Evolutionary conservation across 2,113 vertebrate species (phyloP).

Genomic region (Symphodus melops): DNA sequence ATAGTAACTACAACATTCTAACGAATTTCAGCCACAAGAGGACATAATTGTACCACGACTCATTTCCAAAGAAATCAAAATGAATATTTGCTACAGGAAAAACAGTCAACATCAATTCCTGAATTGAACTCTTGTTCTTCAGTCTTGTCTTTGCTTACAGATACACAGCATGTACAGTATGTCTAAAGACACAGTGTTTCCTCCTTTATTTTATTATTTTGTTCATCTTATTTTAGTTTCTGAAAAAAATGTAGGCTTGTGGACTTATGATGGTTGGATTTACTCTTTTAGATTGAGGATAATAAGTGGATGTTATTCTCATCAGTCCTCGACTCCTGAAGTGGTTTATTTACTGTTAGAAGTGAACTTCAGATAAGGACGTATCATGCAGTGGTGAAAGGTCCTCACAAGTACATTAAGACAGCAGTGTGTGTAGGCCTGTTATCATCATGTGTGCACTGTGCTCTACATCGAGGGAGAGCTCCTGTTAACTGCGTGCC

Average conservation of each 20-base stretch:
- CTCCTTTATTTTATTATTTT: background rate
- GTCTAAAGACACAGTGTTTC: background rate
- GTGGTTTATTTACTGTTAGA: constrained; percentile 27
- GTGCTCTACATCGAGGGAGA: constrained; percentile 71
- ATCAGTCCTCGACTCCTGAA: constrained; percentile 11
- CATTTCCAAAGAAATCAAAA: constrained; percentile 3
- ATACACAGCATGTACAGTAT: background rate
- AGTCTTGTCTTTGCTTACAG: background rate
- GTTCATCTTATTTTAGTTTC: background rate
- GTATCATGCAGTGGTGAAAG: constrained; percentile 18
- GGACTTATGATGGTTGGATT: background rate
- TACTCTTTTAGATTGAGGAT: background rate
- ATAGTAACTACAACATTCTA: background rate
- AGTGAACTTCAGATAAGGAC: constrained; percentile 32
- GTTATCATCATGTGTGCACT: constrained; percentile 76
- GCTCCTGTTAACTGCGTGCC: constrained; percentile 74
- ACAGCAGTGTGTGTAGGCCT: constrained; percentile 59
- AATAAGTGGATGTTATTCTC: background rate
- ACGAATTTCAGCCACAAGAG: constrained; percentile 16
- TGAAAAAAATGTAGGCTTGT: background rate
- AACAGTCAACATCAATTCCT: constrained; percentile 8
- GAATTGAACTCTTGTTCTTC: no score
- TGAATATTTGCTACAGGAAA: background rate
- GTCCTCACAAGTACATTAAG: constrained; percentile 60
- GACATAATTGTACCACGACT: constrained; percentile 13